Evolutionary conservation across 1,140 invertebrate species (phyloP).

Genomic region (Microplitis demolitor): DNA sequence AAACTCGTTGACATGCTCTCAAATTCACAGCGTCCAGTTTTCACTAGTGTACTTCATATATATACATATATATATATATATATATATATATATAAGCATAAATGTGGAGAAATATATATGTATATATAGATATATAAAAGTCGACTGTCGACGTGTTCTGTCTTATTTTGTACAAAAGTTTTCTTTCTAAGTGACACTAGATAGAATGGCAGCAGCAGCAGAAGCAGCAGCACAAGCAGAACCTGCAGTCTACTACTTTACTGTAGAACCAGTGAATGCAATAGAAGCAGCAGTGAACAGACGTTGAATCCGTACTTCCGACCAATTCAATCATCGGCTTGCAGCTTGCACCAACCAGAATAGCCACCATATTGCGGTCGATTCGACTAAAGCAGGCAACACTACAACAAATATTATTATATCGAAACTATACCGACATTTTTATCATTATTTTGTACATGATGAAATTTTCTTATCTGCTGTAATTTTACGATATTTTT

Average conservation of each 20-base stretch:
- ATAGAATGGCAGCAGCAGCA: too few relatives aligned
- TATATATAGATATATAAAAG: too few relatives aligned
- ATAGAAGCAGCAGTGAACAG: neutral
- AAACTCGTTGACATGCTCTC: slow-evolving; percentile 1
- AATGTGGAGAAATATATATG: too few relatives aligned
- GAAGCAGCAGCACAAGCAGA: too few relatives aligned
- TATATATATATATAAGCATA: too few relatives aligned
- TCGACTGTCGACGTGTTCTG: too few relatives aligned
- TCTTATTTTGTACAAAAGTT: too few relatives aligned
- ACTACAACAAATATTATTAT: neutral
- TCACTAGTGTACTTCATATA: neutral
- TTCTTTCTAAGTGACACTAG: too few relatives aligned
- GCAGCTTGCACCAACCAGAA: neutral
- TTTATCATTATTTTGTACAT: too few relatives aligned
- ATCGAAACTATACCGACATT: too few relatives aligned
- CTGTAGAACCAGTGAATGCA: neutral
- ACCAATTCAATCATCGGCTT: neutral
- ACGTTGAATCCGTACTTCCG: neutral
- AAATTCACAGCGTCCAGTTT: neutral
- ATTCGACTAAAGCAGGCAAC: neutral
- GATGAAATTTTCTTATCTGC: too few relatives aligned
- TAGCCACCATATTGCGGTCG: neutral
- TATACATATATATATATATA: neutral
- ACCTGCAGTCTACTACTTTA: neutral
- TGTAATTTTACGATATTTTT: too few relatives aligned